These are phyloP conservation scores for Eristalinus sepulchralis DNA, from an alignment of 2,888 invertebrate genomes.

Conservation along the genomic window DNA sequence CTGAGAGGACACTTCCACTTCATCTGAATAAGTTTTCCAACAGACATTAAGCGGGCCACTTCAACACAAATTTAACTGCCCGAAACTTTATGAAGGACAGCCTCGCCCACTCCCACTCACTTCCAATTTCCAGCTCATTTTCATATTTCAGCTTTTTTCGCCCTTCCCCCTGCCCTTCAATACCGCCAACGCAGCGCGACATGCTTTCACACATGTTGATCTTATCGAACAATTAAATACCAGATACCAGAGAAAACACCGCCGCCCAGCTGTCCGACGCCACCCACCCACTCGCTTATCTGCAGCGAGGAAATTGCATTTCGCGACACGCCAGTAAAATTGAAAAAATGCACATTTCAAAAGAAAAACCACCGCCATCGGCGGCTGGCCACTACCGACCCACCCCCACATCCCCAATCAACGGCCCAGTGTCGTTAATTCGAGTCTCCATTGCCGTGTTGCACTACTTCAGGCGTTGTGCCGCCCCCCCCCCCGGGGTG, in stretches of 20 bases:
- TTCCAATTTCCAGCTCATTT: no score
- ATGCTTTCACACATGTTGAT: background rate
- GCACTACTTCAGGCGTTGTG: background rate
- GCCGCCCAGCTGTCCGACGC: background rate
- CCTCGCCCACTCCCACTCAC: no score
- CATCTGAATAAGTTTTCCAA: no score
- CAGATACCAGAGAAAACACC: background rate
- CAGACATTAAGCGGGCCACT: no score
- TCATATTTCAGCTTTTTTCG: no score
- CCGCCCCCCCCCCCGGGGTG: background rate
- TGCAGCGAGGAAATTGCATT: background rate
- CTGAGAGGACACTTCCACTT: no score
- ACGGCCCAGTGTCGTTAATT: background rate
- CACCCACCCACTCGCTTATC: background rate
- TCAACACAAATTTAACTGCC: no score
- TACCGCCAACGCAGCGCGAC: background rate
- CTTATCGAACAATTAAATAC: slow-evolving; percentile 1
- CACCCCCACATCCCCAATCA: background rate
- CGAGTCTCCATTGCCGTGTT: background rate
- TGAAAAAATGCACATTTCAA: background rate
- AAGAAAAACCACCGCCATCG: background rate
- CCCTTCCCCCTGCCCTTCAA: no score
- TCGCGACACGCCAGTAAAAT: background rate
- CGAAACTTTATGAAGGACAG: no score
- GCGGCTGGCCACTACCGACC: background rate